These are phyloP conservation scores for Zaprionus lineosus DNA, from an alignment of 2,888 invertebrate genomes.

Conservation along the genomic window DNA sequence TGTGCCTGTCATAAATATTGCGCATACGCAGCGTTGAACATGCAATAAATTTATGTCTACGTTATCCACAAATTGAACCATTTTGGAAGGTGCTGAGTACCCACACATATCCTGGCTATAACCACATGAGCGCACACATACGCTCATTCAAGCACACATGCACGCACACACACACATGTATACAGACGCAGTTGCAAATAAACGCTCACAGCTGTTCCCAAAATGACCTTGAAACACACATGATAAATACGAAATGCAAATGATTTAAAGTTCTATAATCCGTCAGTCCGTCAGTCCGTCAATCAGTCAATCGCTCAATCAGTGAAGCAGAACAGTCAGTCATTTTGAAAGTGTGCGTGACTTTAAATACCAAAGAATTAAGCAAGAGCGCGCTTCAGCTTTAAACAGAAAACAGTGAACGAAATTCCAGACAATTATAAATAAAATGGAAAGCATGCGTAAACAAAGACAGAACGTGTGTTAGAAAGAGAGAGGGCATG, in stretches of 20 bases:
- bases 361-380: constrained; percentile 7
- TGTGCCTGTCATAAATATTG: constrained; percentile 29
- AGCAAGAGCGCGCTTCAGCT: constrained; percentile 20
- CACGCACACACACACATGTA: neutral
- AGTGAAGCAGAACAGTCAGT: neutral
- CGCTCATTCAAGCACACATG: neutral
- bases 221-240: constrained; percentile 51
- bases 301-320: neutral
- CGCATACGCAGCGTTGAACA: constrained; percentile 36
- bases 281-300: constrained; percentile 1
- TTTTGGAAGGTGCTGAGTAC: neutral
- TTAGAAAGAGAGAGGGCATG: neutral
- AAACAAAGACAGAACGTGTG: constrained; percentile 19
- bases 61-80: constrained; percentile 19
- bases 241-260: constrained; percentile 45
- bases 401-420: constrained; percentile 28
- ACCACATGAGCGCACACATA: neutral
- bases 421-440: constrained; percentile 47
- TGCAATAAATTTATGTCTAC: constrained; percentile 36
- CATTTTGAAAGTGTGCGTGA: too few species aligned
- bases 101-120: constrained; percentile 3
- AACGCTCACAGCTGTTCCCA: neutral
- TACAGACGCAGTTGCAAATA: neutral
- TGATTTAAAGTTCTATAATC: constrained; percentile 1
- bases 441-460: constrained; percentile 38